Conservation (phyloP, 2,113 vertebrate species). For the Mesembrinibis cayennensis region DNA sequence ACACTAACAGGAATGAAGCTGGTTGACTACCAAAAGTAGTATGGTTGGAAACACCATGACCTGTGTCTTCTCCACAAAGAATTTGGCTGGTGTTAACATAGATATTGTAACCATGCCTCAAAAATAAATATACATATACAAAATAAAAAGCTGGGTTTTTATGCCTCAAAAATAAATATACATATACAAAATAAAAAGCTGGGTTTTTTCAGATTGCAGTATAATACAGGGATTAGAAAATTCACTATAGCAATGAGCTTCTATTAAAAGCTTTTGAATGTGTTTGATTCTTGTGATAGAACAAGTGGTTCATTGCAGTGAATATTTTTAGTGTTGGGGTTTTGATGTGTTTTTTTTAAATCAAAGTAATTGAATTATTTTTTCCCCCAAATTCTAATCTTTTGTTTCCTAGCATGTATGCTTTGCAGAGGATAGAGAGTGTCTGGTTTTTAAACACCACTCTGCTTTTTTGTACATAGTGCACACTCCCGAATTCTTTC, state of each 20-base stretch:
- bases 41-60: neutral
- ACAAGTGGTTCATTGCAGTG: neutral
- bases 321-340: neutral
- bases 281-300: neutral
- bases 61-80: neutral
- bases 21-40: neutral
- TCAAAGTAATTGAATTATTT: neutral
- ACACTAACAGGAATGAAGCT: neutral
- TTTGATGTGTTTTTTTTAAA: neutral
- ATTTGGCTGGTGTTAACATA: neutral
- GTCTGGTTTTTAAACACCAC: neutral
- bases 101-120: neutral
- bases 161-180: no score
- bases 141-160: neutral
- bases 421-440: neutral
- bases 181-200: neutral
- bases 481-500: neutral
- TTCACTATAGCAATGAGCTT: neutral
- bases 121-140: neutral
- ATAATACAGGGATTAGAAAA: neutral
- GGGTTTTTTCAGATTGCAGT: neutral
- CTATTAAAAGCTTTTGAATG: neutral
- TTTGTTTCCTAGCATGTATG: neutral
- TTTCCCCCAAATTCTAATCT: neutral
- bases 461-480: neutral